Percentiles rank a stretch among this genome's conserved stretches.
Evolutionary conservation across 2,113 vertebrate species (phyloP).

Genomic region (Dipodomys merriami): DNA sequence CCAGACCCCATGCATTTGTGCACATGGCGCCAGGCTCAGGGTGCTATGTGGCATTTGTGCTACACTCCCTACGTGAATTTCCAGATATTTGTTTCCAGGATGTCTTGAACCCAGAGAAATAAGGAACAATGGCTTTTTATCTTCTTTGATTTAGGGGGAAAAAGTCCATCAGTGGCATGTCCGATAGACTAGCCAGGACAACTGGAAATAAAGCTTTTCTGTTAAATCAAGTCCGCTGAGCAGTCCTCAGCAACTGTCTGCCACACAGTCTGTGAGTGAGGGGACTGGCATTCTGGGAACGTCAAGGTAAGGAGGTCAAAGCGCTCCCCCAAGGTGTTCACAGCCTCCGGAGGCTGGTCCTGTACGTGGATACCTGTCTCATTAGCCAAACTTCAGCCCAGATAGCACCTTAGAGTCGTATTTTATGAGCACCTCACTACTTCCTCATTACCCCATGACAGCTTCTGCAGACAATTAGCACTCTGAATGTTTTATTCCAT

Average conservation of each 20-base stretch:
- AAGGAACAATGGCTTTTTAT: not conserved
- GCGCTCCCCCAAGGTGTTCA: not conserved
- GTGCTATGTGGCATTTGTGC: not conserved
- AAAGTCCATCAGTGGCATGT: not conserved
- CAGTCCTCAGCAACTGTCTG: too few relatives aligned
- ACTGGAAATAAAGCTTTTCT: not conserved
- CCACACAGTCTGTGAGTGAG: not conserved
- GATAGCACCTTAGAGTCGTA: not conserved
- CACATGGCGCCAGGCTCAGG: not conserved
- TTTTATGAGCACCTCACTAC: not conserved
- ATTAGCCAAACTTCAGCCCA: not conserved
- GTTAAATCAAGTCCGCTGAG: not conserved
- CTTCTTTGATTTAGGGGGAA: not conserved
- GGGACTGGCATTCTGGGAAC: not conserved
- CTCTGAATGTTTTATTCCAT: not conserved
- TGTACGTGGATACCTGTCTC: not conserved
- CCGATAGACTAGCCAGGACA: not conserved
- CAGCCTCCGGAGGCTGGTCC: not conserved
- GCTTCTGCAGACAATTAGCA: not conserved
- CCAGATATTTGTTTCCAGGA: conserved; percentile 37
- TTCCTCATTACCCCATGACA: too few relatives aligned
- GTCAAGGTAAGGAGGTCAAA: not conserved
- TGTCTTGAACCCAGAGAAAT: not conserved
- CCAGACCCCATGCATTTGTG: not conserved
- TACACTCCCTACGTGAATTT: conserved; percentile 5